These are phyloP conservation scores for Rhaphigaster nebulosa DNA, from an alignment of 2,888 invertebrate genomes.

Conservation along the genomic window DNA sequence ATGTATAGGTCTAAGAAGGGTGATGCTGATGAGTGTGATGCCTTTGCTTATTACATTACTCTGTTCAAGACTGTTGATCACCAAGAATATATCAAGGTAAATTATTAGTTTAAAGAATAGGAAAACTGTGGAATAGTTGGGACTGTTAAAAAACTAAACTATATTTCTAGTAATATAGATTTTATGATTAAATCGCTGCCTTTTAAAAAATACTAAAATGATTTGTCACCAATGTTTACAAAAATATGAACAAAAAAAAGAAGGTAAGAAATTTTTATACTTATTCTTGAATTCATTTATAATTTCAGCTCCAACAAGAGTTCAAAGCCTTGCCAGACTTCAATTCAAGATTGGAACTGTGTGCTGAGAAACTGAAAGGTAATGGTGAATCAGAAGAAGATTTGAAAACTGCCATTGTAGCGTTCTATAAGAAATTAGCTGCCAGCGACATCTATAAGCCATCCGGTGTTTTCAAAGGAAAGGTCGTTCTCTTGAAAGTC, in stretches of 20 bases:
- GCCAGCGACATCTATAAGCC: slow-evolving; percentile 85
- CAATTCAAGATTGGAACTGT: slow-evolving; percentile 76
- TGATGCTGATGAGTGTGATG: slow-evolving; percentile 73
- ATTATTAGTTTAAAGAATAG: background rate
- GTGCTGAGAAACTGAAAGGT: slow-evolving; percentile 73
- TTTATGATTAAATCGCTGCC: background rate
- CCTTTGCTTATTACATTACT: slow-evolving; percentile 85
- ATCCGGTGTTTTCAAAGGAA: slow-evolving; percentile 75
- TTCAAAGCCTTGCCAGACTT: slow-evolving; percentile 74
- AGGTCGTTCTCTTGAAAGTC: slow-evolving; percentile 87
- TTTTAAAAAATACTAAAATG: background rate
- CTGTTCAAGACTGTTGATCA: slow-evolving; percentile 80
- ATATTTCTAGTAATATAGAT: background rate
- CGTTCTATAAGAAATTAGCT: slow-evolving; percentile 86
- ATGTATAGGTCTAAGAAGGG: slow-evolving; percentile 73
- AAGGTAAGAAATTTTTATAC: background rate
- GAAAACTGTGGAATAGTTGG: background rate
- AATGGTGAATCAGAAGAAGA: slow-evolving; percentile 75
- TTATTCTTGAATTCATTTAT: slow-evolving; percentile 52
- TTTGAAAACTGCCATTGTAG: slow-evolving; percentile 78
- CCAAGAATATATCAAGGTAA: slow-evolving; percentile 74
- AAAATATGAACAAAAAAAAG: background rate
- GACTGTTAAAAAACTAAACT: background rate
- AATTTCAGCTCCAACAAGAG: slow-evolving; percentile 73
- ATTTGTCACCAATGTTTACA: background rate